Conservation (phyloP, 1,140 invertebrate species). For the Varroa destructor region DNA sequence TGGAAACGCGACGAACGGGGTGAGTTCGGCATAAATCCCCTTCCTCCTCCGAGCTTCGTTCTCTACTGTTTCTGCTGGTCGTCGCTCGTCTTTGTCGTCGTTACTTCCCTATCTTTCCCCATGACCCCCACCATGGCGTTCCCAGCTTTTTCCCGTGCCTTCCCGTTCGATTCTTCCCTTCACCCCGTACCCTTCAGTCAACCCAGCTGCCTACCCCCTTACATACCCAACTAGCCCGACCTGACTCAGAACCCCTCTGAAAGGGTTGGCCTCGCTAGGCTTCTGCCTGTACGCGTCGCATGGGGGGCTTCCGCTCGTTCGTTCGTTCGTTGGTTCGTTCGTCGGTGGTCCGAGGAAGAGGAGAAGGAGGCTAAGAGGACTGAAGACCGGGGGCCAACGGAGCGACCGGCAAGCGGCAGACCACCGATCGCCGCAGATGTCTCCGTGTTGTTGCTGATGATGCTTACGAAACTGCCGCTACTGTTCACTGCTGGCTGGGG, state of each 20-base stretch:
- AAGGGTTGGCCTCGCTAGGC: slow-evolving; percentile 6
- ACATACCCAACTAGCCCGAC: no score
- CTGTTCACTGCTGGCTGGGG: slow-evolving; percentile 9
- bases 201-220: no score
- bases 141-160: no score
- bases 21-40: no score
- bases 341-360: background rate
- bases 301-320: background rate
- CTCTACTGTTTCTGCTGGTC: no score
- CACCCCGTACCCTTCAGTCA: no score
- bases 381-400: background rate
- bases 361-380: background rate
- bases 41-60: no score
- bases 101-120: no score
- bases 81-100: no score
- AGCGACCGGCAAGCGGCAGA: background rate
- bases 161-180: no score
- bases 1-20: no score
- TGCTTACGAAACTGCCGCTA: background rate
- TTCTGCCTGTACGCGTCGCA: background rate
- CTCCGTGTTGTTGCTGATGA: slow-evolving; percentile 21
- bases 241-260: background rate
- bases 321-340: background rate
- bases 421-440: slow-evolving; percentile 3
- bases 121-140: no score